phyloP scores from a whole-genome alignment of 2,113 vertebrate genomes.

The Scolopax mira region DNA sequence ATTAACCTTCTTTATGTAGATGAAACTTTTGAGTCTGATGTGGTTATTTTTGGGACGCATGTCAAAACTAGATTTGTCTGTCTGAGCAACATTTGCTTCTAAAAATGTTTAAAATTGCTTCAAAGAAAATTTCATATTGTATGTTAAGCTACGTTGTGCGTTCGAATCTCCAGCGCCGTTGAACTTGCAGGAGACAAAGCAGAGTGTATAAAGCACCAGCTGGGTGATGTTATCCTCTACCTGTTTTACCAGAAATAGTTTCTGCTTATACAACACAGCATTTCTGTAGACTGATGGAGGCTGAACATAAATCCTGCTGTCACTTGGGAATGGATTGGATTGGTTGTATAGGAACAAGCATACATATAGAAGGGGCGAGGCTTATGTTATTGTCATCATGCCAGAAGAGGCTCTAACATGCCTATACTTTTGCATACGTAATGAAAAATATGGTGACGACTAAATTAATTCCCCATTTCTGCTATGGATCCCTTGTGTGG shows the following conservation, averaged over 20 bases:
- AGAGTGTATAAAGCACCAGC: not conserved
- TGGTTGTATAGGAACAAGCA: fast-evolving
- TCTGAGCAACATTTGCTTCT: not conserved
- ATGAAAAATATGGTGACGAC: not conserved
- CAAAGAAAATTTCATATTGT: not conserved
- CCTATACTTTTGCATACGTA: not conserved
- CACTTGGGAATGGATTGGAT: not conserved
- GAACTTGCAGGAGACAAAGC: not conserved
- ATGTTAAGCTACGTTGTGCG: not conserved
- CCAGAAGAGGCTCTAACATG: not conserved
- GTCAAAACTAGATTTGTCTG: constrained; percentile 42
- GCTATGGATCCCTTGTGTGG: not conserved
- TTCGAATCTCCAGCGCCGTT: not conserved
- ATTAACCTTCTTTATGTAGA: constrained; percentile 57
- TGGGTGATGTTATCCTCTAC: not conserved
- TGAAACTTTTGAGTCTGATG: not conserved
- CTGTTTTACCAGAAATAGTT: not conserved
- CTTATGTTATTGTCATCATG: not conserved
- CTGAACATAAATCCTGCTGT: not conserved
- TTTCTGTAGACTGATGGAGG: not conserved
- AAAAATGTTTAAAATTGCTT: not conserved
- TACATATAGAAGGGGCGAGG: not conserved
- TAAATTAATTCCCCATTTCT: not conserved
- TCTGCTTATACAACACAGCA: not conserved
- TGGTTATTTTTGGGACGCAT: constrained; percentile 25